Evolutionary conservation across 2,888 invertebrate genomes (phyloP).

Genomic region (Ganaspis brasiliensis): DNA sequence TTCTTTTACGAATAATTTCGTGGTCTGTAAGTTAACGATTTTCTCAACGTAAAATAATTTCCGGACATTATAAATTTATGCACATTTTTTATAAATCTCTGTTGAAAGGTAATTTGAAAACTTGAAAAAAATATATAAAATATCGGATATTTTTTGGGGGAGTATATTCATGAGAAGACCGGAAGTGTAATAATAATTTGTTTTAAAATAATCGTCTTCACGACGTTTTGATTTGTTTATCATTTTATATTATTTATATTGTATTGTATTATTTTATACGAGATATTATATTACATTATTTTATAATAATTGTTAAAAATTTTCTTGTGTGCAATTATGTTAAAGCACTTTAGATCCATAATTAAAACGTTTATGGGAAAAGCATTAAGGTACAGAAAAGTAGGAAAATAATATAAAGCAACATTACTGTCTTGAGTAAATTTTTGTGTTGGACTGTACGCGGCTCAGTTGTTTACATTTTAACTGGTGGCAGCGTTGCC

Average conservation of each 20-base stretch:
- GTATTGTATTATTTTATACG: neutral
- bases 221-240: no score
- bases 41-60: constrained; percentile 10
- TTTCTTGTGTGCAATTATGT: constrained; percentile 1
- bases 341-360: neutral
- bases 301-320: no score
- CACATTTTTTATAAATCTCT: neutral
- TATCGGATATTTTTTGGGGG: no score
- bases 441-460: constrained; percentile 70
- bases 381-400: neutral
- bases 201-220: no score
- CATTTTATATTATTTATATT: no score
- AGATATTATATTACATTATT: no score
- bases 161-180: no score
- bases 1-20: neutral
- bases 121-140: no score
- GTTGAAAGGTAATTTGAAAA: no score
- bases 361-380: neutral
- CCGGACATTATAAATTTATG: neutral
- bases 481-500: constrained; percentile 77
- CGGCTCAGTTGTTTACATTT: constrained; percentile 79
- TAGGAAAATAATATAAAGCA: neutral
- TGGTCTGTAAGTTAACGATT: neutral
- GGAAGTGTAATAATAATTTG: no score
- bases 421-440: neutral